Evolutionary conservation across 2,113 vertebrate species (phyloP).

Genomic region (Bufo gargarizans): DNA sequence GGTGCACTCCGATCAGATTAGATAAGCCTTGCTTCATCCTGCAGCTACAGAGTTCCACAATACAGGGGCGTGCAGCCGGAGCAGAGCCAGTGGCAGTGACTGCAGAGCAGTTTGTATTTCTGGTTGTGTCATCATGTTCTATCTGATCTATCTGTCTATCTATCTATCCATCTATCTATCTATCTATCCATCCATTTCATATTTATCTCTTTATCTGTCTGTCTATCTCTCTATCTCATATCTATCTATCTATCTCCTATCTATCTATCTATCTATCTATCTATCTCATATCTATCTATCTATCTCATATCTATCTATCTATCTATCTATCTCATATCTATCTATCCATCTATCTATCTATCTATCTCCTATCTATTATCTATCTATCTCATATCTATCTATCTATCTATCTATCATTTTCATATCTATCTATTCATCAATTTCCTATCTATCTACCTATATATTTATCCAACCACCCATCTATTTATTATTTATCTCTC

Average conservation of each 20-base stretch:
- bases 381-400: too few species aligned
- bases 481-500: not conserved
- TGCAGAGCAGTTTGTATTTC: not conserved
- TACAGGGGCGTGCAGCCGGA: not conserved
- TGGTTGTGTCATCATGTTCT: not conserved
- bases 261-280: too few species aligned
- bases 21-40: not conserved
- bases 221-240: not conserved
- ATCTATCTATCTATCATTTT: too few species aligned
- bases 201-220: too few species aligned
- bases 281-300: too few species aligned
- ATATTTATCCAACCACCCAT: not conserved
- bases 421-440: not conserved
- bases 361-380: not conserved
- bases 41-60: not conserved
- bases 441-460: not conserved
- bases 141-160: too few species aligned
- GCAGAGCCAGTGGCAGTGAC: not conserved
- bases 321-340: constrained; percentile 5
- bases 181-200: not conserved
- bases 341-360: not conserved
- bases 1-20: not conserved
- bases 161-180: not conserved
- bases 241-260: not conserved
- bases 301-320: not conserved